A percentile compares a stretch with the other conserved stretches of the same genome.
Evolutionary conservation across 2,113 vertebrate genomes (phyloP).

Genomic region (Pandion haliaetus): DNA sequence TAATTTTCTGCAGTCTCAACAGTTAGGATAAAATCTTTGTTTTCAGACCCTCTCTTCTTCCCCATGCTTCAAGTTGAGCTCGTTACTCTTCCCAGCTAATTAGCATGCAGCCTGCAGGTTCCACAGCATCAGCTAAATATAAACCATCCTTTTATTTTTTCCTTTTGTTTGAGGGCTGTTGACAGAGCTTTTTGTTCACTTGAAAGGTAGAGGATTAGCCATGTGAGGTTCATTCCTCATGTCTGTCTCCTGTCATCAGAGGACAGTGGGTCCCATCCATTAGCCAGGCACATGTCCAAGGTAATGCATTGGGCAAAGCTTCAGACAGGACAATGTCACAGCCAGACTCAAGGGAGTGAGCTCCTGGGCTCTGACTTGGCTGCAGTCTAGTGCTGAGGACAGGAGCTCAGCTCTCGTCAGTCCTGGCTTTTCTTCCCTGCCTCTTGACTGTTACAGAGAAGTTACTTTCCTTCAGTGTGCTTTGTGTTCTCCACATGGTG

Average conservation of each 20-base stretch:
- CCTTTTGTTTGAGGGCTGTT: conserved; percentile 47
- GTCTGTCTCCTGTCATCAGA: background rate
- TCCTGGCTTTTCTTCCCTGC: background rate
- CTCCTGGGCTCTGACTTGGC: background rate
- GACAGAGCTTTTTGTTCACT: conserved; percentile 57
- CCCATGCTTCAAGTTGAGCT: background rate
- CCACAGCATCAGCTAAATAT: conserved; percentile 55
- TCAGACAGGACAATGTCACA: background rate
- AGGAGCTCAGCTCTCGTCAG: background rate
- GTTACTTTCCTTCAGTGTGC: background rate
- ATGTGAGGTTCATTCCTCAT: conserved; percentile 27
- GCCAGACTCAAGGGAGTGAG: background rate
- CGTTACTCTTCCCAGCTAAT: conserved; percentile 13
- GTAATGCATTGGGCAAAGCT: background rate
- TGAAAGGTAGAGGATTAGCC: conserved; percentile 59
- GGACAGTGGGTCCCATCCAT: background rate
- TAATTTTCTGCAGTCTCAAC: conserved; percentile 3
- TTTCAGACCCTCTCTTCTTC: background rate
- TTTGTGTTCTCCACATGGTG: background rate
- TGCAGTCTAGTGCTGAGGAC: background rate
- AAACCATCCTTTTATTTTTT: conserved; percentile 47
- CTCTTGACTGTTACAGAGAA: background rate
- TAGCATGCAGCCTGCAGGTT: conserved; percentile 44
- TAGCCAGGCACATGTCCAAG: background rate
- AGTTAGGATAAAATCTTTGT: background rate